phyloP scores from a whole-genome alignment of 2,888 invertebrate species.

The Chrysolina oricalcia region DNA sequence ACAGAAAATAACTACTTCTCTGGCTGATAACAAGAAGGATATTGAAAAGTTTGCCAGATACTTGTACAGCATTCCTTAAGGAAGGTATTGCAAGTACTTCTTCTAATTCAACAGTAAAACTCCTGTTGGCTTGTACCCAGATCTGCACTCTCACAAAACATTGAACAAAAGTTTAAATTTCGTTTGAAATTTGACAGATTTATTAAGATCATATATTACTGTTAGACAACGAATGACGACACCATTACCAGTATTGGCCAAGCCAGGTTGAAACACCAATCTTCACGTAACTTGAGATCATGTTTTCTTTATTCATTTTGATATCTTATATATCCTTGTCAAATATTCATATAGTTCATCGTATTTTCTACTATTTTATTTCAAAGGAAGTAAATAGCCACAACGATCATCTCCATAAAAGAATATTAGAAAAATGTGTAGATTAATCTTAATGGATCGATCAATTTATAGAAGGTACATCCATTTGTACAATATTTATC shows the following conservation, averaged over 20 bases:
- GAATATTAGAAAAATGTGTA: background rate
- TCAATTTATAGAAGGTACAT: background rate
- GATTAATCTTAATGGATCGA: background rate
- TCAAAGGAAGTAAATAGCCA: background rate
- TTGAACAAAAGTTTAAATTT: too few relatives aligned
- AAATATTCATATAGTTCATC: background rate
- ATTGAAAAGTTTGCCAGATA: too few relatives aligned
- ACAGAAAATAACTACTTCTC: too few relatives aligned
- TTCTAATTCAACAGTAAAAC: too few relatives aligned
- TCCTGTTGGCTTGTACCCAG: too few relatives aligned
- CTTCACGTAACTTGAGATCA: background rate
- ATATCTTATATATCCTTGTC: conserved; percentile 1
- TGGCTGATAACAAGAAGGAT: too few relatives aligned
- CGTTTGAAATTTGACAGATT: too few relatives aligned
- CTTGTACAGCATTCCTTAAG: too few relatives aligned
- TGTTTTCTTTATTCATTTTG: background rate
- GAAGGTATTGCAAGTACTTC: too few relatives aligned
- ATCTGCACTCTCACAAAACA: too few relatives aligned
- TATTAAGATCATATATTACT: too few relatives aligned
- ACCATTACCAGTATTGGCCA: background rate
- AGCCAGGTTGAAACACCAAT: background rate
- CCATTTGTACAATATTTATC: conserved; percentile 5
- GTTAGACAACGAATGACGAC: too few relatives aligned
- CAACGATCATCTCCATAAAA: background rate
- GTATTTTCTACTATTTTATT: background rate